phyloP scores from a whole-genome alignment of 1,140 invertebrate genomes.

The Sminthurides bifidus region DNA sequence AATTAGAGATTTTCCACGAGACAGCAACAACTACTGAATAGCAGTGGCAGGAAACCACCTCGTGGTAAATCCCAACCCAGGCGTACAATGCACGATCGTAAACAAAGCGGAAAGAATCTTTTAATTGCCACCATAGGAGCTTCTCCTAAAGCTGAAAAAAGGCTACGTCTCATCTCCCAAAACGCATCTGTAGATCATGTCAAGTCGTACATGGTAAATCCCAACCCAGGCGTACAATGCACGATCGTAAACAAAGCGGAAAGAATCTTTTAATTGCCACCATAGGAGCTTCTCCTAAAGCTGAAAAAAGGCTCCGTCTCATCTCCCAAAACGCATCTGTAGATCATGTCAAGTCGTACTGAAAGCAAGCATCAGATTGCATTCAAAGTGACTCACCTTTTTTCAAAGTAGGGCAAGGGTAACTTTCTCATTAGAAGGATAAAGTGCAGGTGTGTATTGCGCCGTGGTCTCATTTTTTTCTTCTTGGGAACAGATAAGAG shows the following conservation, averaged over 20 bases:
- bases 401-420: too few species aligned
- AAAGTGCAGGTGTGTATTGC: not conserved
- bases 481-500: not conserved
- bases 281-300: not conserved
- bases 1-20: too few species aligned
- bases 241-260: not conserved
- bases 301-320: not conserved
- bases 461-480: not conserved
- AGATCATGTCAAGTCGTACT: too few species aligned
- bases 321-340: not conserved
- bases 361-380: too few species aligned
- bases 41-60: too few species aligned
- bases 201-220: too few species aligned
- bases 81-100: too few species aligned
- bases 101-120: not conserved
- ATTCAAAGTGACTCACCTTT: too few species aligned
- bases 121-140: not conserved
- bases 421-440: not conserved
- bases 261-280: not conserved
- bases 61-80: too few species aligned
- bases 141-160: not conserved
- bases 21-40: too few species aligned
- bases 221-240: too few species aligned
- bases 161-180: not conserved
- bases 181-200: not conserved